Conservation (phyloP, 2,113 vertebrate genomes). For the Ageneiosus marmoratus region DNA sequence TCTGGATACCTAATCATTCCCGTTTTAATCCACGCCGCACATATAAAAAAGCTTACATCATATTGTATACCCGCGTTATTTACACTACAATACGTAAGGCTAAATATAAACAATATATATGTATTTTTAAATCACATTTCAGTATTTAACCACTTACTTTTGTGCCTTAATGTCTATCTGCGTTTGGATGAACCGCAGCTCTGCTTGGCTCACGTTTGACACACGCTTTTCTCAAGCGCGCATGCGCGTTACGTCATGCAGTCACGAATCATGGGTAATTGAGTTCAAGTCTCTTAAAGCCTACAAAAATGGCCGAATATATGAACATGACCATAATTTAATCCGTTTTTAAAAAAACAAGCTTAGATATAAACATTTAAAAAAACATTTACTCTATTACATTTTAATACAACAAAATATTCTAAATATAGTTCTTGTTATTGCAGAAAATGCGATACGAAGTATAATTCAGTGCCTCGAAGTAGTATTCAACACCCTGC, state of each 20-base stretch:
- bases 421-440: too few species aligned
- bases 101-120: neutral
- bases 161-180: neutral
- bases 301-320: slow-evolving; percentile 11
- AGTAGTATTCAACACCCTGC: too few species aligned
- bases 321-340: too few species aligned
- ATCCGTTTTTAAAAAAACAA: too few species aligned
- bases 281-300: neutral
- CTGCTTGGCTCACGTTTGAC: slow-evolving; percentile 1
- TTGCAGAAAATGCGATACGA: too few species aligned
- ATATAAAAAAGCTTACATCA: neutral
- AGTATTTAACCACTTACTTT: neutral
- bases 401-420: too few species aligned
- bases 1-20: neutral
- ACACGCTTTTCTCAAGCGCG: slow-evolving; percentile 14
- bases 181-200: neutral
- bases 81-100: neutral
- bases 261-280: slow-evolving; percentile 7
- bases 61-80: neutral
- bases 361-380: too few species aligned
- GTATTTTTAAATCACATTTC: neutral
- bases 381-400: too few species aligned
- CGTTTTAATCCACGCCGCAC: neutral
- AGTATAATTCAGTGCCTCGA: too few species aligned
- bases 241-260: slow-evolving; percentile 16